phyloP scores from a whole-genome alignment of 1,140 invertebrate genomes.

The Caerostris darwini region DNA sequence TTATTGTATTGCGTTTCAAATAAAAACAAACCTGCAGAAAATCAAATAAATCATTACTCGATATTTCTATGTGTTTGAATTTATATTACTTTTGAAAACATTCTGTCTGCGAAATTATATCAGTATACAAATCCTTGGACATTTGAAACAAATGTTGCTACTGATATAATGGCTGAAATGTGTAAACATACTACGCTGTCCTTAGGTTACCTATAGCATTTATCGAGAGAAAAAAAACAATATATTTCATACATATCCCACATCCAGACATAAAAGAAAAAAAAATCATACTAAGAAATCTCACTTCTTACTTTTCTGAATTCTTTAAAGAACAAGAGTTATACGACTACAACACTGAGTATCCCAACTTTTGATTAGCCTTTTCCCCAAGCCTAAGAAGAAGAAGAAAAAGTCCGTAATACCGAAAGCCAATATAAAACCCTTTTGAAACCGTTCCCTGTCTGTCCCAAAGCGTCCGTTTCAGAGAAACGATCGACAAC shows the following conservation, averaged over 20 bases:
- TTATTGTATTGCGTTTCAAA: neutral
- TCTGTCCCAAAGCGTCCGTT: slow-evolving; percentile 22
- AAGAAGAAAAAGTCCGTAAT: slow-evolving; percentile 9
- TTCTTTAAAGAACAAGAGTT: slow-evolving; percentile 25
- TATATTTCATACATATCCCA: neutral
- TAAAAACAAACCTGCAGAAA: neutral
- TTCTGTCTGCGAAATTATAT: neutral
- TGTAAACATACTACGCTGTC: no score
- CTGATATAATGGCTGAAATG: no score
- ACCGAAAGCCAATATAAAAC: slow-evolving; percentile 72
- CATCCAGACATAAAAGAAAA: neutral
- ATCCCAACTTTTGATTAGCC: slow-evolving; percentile 13
- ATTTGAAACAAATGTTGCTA: neutral
- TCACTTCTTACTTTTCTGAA: neutral
- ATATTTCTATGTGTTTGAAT: neutral
- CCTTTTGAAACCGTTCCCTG: slow-evolving; percentile 49
- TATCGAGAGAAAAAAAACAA: neutral
- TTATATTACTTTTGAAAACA: neutral
- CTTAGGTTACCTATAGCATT: neutral
- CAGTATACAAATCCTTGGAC: neutral
- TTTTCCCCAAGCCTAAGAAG: neutral
- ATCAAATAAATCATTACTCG: neutral
- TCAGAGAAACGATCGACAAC: slow-evolving; percentile 59
- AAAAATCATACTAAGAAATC: neutral
- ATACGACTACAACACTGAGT: neutral